Percentiles rank a stretch among this genome's conserved stretches.
Evolutionary conservation across 2,888 invertebrate genomes (phyloP).

Genomic region (Anticlea derivata): DNA sequence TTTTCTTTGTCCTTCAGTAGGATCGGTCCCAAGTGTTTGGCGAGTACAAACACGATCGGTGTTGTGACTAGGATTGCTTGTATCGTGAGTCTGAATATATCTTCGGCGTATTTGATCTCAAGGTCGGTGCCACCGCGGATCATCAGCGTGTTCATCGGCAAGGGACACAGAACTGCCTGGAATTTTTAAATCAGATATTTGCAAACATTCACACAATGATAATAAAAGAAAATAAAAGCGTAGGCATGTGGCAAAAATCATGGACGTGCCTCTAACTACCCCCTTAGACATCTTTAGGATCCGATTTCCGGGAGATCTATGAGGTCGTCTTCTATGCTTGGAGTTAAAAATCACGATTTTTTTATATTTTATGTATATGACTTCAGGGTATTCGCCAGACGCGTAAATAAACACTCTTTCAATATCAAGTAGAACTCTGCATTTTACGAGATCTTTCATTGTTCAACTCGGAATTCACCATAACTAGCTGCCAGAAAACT

Average conservation of each 20-base stretch:
- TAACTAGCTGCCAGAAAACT: conserved; percentile 3
- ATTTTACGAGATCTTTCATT: conserved; percentile 4
- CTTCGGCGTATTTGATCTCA: conserved; percentile 58
- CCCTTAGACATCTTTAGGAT: too few relatives aligned
- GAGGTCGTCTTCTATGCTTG: too few relatives aligned
- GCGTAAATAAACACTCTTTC: too few relatives aligned
- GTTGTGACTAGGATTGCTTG: conserved; percentile 71
- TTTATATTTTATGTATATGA: not conserved
- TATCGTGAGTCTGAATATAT: conserved; percentile 57
- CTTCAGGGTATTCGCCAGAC: too few relatives aligned
- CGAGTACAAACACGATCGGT: conserved; percentile 66
- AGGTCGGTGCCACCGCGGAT: conserved; percentile 38
- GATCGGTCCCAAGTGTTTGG: conserved; percentile 61
- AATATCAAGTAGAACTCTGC: too few relatives aligned
- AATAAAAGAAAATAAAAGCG: not conserved
- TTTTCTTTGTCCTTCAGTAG: conserved; percentile 52
- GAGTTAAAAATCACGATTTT: too few relatives aligned
- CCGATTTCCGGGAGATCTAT: too few relatives aligned
- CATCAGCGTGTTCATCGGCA: conserved; percentile 75
- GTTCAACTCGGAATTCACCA: not conserved
- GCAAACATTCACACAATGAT: too few relatives aligned
- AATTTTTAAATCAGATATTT: conserved; percentile 40
- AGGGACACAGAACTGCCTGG: conserved; percentile 84
- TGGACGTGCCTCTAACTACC: too few relatives aligned
- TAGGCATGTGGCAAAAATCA: too few relatives aligned